Percentiles rank a stretch among this genome's conserved stretches.
Evolutionary conservation across 2,888 invertebrate genomes (phyloP).

Genomic region (Eupelmus urozonus): DNA sequence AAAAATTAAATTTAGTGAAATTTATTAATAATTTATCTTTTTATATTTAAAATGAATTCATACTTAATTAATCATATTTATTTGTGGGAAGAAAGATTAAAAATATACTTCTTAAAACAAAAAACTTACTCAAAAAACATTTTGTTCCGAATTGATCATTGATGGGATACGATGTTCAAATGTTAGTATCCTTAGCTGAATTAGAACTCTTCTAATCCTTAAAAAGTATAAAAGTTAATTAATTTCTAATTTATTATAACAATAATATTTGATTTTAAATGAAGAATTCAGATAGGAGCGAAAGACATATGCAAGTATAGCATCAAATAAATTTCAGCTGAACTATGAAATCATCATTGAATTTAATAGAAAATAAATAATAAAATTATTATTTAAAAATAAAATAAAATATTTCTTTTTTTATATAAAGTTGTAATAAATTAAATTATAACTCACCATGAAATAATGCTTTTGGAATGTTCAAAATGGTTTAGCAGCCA

Average conservation of each 20-base stretch:
- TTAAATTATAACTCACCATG: not conserved
- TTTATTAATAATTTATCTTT: not conserved
- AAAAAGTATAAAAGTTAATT: not conserved
- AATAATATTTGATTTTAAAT: too few species aligned
- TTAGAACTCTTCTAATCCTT: not conserved
- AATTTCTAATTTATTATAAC: too few species aligned
- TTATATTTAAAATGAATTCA: not conserved
- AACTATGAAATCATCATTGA: slow-evolving; percentile 72
- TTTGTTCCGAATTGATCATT: not conserved
- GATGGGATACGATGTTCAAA: too few species aligned
- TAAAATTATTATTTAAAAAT: not conserved
- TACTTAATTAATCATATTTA: not conserved
- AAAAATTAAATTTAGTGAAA: slow-evolving; percentile 2
- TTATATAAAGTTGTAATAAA: not conserved
- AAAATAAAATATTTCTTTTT: not conserved
- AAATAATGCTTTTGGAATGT: not conserved
- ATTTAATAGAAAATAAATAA: not conserved
- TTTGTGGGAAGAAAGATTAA: not conserved
- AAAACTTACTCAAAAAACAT: not conserved
- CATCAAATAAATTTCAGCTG: slow-evolving; percentile 68
- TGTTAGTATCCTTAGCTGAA: too few species aligned
- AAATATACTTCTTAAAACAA: not conserved
- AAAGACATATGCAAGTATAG: slow-evolving; percentile 62
- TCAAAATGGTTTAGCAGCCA: too few species aligned
- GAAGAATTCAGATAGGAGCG: slow-evolving; percentile 67